A percentile compares a stretch with the other conserved stretches of the same genome.
Conservation (phyloP, 2,113 vertebrate genomes). For the Embiotoca jacksoni region DNA sequence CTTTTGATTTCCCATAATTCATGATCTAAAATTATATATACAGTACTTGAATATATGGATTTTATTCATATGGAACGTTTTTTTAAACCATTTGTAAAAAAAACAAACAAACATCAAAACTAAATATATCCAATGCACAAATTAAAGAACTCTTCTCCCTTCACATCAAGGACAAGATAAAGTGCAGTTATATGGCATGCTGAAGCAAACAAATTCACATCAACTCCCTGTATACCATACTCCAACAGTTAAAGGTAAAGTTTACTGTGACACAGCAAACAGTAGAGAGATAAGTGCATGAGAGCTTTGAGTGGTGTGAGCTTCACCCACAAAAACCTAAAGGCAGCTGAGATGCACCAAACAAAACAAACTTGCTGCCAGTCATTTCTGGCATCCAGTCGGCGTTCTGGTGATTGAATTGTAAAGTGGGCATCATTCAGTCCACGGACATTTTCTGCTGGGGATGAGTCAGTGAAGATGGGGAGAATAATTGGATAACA, state of each 20-base stretch:
- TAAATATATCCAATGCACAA: not conserved
- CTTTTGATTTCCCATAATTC: not conserved
- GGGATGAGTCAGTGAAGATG: conserved; percentile 35
- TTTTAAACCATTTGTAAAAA: too few species aligned
- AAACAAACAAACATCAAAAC: too few species aligned
- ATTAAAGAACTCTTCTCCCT: not conserved
- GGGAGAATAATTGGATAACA: conserved; percentile 12
- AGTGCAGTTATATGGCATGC: too few species aligned
- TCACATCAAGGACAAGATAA: too few species aligned
- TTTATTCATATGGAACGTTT: not conserved
- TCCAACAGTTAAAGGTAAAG: not conserved
- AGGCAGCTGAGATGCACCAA: not conserved
- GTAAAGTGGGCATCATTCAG: conserved; percentile 10
- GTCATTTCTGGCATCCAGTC: conserved; percentile 34
- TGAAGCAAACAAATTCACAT: too few species aligned
- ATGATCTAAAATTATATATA: not conserved
- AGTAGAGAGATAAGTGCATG: not conserved
- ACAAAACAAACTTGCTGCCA: conserved; percentile 14
- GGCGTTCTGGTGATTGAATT: conserved; percentile 42
- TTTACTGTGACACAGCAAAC: conserved; percentile 7
- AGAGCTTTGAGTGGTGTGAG: not conserved
- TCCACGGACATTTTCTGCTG: conserved; percentile 19
- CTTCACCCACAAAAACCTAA: not conserved
- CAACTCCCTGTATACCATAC: too few species aligned
- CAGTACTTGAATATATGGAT: not conserved